These are phyloP conservation scores for Actinia equina DNA, from an alignment of 64 coral and sea anemone genomes.

Conservation along the genomic window DNA sequence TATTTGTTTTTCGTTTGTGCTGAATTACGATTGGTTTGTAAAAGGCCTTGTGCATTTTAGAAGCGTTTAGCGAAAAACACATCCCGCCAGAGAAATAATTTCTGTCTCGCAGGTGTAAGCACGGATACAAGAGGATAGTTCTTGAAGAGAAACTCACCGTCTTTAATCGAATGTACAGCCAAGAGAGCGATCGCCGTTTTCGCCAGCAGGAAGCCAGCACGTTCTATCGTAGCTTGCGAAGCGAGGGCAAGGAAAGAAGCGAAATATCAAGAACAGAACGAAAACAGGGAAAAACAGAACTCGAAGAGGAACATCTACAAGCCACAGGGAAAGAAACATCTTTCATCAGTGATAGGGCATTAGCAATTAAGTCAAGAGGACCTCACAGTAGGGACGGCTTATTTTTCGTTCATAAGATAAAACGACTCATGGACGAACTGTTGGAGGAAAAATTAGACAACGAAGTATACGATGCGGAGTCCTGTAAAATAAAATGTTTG, in stretches of 20 bases:
- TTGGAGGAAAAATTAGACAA: conserved; percentile 37
- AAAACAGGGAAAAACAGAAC: not conserved
- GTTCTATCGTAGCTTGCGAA: conserved; percentile 23
- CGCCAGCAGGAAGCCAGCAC: conserved; percentile 8
- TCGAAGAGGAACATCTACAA: not conserved
- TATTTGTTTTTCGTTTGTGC: not conserved
- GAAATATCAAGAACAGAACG: conserved; percentile 1
- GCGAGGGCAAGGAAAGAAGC: not conserved
- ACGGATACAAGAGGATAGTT: not conserved
- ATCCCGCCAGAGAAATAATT: not conserved
- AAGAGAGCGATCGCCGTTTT: conserved; percentile 7
- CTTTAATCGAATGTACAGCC: conserved; percentile 10
- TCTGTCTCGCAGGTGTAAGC: not conserved
- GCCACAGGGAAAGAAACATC: not conserved
- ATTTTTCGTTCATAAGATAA: conserved; percentile 38
- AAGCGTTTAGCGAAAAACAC: not conserved
- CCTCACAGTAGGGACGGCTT: not conserved
- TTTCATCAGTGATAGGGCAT: not conserved
- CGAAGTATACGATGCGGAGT: conserved; percentile 13
- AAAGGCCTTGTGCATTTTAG: not conserved
- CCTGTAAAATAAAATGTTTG: conserved; percentile 26
- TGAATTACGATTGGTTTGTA: no score
- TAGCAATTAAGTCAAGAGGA: not conserved
- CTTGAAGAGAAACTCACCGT: not conserved
- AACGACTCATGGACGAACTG: conserved; percentile 51